These are phyloP conservation scores for Trilocha varians DNA, from an alignment of 2,888 invertebrate genomes.

Conservation along the genomic window DNA sequence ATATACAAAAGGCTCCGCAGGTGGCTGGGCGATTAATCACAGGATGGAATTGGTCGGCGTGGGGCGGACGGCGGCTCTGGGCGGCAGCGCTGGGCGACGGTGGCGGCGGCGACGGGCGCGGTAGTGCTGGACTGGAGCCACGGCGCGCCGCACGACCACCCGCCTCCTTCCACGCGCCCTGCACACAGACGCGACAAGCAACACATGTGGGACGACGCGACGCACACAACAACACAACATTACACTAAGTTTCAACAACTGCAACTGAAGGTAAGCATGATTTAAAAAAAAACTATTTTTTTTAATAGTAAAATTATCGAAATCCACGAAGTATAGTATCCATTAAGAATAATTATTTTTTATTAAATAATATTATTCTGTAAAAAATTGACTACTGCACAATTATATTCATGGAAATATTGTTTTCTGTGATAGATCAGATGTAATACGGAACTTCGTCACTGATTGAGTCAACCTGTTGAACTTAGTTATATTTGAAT, in stretches of 20 bases:
- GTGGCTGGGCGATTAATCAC: conserved; percentile 68
- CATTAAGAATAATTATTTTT: no score
- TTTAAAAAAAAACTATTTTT: background rate
- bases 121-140: conserved; percentile 57
- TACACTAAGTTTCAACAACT: background rate
- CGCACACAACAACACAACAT: background rate
- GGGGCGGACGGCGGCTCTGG: conserved; percentile 25
- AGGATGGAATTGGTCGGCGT: conserved; percentile 45
- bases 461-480: conserved; percentile 40
- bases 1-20: conserved; percentile 66
- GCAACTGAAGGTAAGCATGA: conserved; percentile 14
- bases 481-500: conserved; percentile 23
- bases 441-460: conserved; percentile 19
- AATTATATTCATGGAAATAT: no score
- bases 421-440: background rate
- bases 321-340: no score
- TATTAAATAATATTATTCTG: no score
- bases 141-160: conserved; percentile 50
- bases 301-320: no score
- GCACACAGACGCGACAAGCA: conserved; percentile 12
- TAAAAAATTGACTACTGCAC: no score
- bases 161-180: conserved; percentile 24
- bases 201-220: conserved; percentile 12
- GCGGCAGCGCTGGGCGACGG: conserved; percentile 32
- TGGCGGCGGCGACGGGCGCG: conserved; percentile 38